A percentile compares a stretch with the other conserved stretches of the same genome.
These are phyloP conservation scores for Xylota sylvarum DNA, from an alignment of 2,888 invertebrate genomes.

Conservation along the genomic window DNA sequence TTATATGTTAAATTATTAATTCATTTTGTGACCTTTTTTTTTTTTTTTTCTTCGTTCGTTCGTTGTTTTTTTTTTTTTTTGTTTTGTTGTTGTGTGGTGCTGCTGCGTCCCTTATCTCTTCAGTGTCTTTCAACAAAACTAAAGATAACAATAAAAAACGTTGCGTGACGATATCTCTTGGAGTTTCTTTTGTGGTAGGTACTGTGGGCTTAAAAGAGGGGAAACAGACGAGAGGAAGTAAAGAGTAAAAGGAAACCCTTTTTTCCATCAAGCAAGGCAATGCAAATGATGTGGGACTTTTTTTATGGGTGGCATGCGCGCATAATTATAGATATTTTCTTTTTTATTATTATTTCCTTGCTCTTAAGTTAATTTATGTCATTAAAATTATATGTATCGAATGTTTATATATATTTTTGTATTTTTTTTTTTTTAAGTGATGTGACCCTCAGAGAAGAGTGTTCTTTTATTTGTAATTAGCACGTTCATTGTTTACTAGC, in stretches of 20 bases:
- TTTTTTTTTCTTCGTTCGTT: no score
- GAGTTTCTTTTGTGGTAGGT: conserved; percentile 34
- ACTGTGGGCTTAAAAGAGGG: not conserved
- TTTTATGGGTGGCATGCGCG: conserved; percentile 65
- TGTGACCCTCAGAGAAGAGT: conserved; percentile 4
- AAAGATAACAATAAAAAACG: conserved; percentile 54
- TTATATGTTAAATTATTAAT: conserved; percentile 72
- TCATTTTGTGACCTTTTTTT: conserved; percentile 68
- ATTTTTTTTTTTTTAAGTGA: not conserved
- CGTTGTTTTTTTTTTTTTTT: no score
- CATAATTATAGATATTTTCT: conserved; percentile 54
- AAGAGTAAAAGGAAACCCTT: conserved; percentile 19
- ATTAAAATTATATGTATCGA: conserved; percentile 35
- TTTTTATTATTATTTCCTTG: conserved; percentile 17
- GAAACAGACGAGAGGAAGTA: not conserved
- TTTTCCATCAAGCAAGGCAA: conserved; percentile 19
- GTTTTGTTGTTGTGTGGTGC: conserved; percentile 13
- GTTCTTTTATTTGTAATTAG: conserved; percentile 9
- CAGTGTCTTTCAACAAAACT: conserved; percentile 51
- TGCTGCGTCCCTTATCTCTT: conserved; percentile 18
- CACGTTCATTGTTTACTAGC: conserved; percentile 6
- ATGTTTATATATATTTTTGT: conserved; percentile 7
- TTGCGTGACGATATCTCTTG: conserved; percentile 33
- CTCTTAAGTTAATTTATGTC: conserved; percentile 40
- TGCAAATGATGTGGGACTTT: conserved; percentile 58